Base-by-base conservation (phyloP, 2,888 invertebrate species). In the Euzetes globulus region DNA sequence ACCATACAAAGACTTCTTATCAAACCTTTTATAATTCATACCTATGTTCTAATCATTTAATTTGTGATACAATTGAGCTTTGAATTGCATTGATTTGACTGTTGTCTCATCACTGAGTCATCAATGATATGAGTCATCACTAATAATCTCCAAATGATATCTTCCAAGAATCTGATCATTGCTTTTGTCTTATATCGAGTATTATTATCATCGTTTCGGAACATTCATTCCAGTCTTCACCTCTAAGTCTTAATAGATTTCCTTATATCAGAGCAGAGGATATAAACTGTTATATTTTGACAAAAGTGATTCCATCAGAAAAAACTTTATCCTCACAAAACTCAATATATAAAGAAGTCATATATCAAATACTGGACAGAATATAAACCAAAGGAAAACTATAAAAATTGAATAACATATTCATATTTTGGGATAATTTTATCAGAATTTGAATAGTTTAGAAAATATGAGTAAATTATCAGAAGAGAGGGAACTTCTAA, bases 201-300 rank as follows among this genome's bases (percentile, higher is more conserved):
- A 58, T 37, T 65, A 65, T 37, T 33, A 65, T 65, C 33, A 33
- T 33, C 33, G 37, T 65, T 65, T 65, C 37, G 37, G 33, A 37
- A n/a, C 37, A 65, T 65, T 65, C 65, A 65, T 37, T 33, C 37
- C 65, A 65, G 65, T 65, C 3, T n/a, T 33, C 11, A 37, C 3
- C 65, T 65, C 65, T 19, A 17, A 65, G n/a, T 17, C 37, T 65
- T 65, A 65, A 65, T 65, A 65, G 65, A 65, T 65, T 65, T 65
- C 19, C 37, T 65, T 37, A 6, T 37, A 65, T 37, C 33, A 65
- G 37, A 65, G 19, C 5, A 65, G 33, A 65, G 17, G 37, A 58
- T 58, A 60, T 37, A 65, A 65, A 65, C n/a, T 37, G 65, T 65
- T 37, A 65, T 65, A 65, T 65, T 65, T 65, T 65, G 65, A 65